Evolutionary conservation across 1,140 invertebrate species (phyloP).

Genomic region (Drosophila lowei): DNA sequence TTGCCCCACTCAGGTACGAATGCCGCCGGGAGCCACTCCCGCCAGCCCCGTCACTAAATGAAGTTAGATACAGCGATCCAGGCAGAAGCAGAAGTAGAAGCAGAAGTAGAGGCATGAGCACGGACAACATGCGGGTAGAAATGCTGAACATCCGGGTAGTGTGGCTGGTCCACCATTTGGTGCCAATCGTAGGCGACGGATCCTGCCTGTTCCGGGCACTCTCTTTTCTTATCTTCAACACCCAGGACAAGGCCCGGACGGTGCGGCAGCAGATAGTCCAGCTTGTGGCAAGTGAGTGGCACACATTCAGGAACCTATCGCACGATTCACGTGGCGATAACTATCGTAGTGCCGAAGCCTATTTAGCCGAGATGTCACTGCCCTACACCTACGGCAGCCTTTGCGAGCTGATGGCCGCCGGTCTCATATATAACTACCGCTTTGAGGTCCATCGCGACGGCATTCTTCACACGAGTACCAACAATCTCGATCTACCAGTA

Average conservation of each 20-base stretch:
- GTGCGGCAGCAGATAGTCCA: slow-evolving; percentile 6
- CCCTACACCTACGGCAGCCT: slow-evolving; percentile 9
- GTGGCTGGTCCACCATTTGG: slow-evolving; percentile 8
- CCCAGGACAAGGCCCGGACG: background rate
- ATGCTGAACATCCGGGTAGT: slow-evolving; percentile 2
- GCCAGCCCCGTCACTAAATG: too few species aligned
- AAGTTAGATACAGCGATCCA: too few species aligned
- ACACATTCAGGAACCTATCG: background rate
- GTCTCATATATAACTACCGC: slow-evolving; percentile 1
- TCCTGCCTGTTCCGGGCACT: slow-evolving; percentile 13
- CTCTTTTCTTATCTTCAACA: slow-evolving; percentile 11
- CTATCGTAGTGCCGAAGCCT: background rate
- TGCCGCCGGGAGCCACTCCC: too few species aligned
- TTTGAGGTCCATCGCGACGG: slow-evolving; percentile 23
- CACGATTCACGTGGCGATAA: slow-evolving; percentile 12
- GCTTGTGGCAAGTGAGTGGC: slow-evolving; percentile 14
- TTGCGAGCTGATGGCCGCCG: slow-evolving; percentile 17
- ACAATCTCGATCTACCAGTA: background rate
- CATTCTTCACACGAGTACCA: background rate
- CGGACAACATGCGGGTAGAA: slow-evolving; percentile 2
- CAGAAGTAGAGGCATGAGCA: too few species aligned
- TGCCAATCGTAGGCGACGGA: slow-evolving; percentile 15
- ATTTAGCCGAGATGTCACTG: slow-evolving; percentile 14
- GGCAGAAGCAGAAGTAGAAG: too few species aligned
- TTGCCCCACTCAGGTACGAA: too few species aligned